Base-by-base conservation (phyloP, 2,888 invertebrate species). In the Dasysyrphus tricinctus region DNA sequence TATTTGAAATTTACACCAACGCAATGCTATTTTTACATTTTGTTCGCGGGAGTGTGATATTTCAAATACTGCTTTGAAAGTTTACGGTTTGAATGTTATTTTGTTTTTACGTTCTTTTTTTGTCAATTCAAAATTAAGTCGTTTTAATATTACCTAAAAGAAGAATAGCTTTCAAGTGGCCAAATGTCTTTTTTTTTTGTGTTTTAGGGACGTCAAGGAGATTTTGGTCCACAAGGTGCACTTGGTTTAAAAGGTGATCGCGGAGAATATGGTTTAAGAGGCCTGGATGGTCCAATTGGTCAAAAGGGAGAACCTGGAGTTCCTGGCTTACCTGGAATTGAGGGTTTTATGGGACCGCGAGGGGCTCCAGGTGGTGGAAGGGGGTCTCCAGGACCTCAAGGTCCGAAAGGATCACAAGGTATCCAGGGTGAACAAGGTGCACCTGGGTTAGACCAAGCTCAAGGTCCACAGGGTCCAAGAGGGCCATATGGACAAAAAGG, bases 341-440 rank as follows among this genome's bases (percentile, higher is more conserved):
- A 92, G 85, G 97, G 97, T 88, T 93, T 97, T 63, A 93, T 94
- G 88, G 97, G 97, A 70, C 95, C 96, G 16, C 95, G 94, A 29
- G 97, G 97, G 49, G 95, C 95, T 24, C 96, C 97, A n/a, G 97
- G 97, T 74, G 97, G 97, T 80, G 96, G 96, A 0, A 95, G 95
- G 91, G 97, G 97, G 29, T 95, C 95, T 83, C 95, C 94, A 3
- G 97, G 97, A 14, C 93, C 93, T 12, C 91, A 93, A 37, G 96
- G 96, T 57, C 94, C 95, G 11, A 94, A 93, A 88, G 96, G 93
- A 72, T 92, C 93, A 0, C 90, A 93, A 49, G 94, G 94, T 19
- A 93, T 92, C 82, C 89, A 90, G 5, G 94, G 95, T 32, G 92
- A 93, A 0, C 93, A 93, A 12, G 96, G 96, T 63, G 94, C 95